Evolutionary conservation across 2,888 invertebrate species (phyloP), one percentile per base, ranked within the genome.

Genomic region (Drosophila paramelanica): DNA sequence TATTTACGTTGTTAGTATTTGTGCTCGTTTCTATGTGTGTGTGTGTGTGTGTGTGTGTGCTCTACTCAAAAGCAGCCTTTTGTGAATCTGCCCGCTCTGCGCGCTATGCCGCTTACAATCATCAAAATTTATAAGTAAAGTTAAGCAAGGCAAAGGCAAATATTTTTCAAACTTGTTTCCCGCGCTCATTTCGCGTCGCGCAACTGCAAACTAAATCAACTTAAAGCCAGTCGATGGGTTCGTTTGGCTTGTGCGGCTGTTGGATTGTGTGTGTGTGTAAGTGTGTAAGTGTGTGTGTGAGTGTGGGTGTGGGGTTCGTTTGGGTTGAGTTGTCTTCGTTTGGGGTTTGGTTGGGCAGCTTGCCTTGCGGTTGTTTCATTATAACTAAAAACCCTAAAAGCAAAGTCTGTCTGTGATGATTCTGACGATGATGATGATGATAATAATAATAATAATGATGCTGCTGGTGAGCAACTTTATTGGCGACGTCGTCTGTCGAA

Each of bases 41-140:
- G 23, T 27, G 20, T 36, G 51, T 53, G 31, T 10, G 46, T 47
- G 27, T 49, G 31, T 46, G 14, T 38, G 46, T 49, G 27, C 38
- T 38, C 43, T 39, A 45, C 20, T 51, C 25, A 45, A 73, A 58
- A 39, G 50, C 46, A 42, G 72, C 66, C 55, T 49, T 62, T 79
- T 78, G 80, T 71, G 62, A 69, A 64, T 52, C 56, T 59, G 56
- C 47, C 50, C 59, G n/a, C n/a, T 61, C 57, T 62, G 55, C 58
- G 33, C 58, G 45, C 64, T 45, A 38, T 39, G 25, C 27, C 51
- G 55, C 51, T 45, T 53, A 66, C 80, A 80, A 82, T 85, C 85
- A 85, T 80, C 77, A 69, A 80, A 85, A 84, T 85, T 87, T 80
- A 85, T 84, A 87, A 76, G 88, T 62, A 82, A 84, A 87, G 80